Evolutionary conservation across 1,140 invertebrate species (phyloP).

Genomic region (Paracyclopina nana): DNA sequence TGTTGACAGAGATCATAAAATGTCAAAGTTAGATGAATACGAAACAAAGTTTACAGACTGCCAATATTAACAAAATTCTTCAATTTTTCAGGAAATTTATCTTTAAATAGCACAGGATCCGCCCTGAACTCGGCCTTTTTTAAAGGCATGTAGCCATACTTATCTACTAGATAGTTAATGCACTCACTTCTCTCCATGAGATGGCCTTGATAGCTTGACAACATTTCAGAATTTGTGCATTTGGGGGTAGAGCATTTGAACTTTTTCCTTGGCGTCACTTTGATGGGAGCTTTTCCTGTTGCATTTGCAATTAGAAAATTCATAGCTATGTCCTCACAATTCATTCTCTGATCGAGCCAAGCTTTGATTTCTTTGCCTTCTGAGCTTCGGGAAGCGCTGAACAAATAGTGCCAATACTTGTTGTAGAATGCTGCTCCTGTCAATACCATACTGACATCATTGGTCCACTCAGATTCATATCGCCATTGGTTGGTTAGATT

Average conservation of each 20-base stretch:
- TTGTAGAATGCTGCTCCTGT: constrained; percentile 75
- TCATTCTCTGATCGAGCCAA: constrained; percentile 79
- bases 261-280: constrained; percentile 63
- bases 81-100: constrained; percentile 62
- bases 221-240: constrained; percentile 78
- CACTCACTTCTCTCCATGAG: constrained; percentile 84
- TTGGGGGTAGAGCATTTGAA: constrained; percentile 92
- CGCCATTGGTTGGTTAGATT: constrained; percentile 59
- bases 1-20: too few species aligned
- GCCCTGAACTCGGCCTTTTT: constrained; percentile 74
- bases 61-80: constrained; percentile 81
- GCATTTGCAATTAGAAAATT: constrained; percentile 75
- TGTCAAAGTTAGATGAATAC: too few species aligned
- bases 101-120: constrained; percentile 80
- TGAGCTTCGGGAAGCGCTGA: constrained; percentile 38
- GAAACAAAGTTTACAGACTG: constrained; percentile 33
- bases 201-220: constrained; percentile 68
- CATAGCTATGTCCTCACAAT: constrained; percentile 88
- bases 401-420: constrained; percentile 76
- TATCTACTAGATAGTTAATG: constrained; percentile 59
- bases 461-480: constrained; percentile 87
- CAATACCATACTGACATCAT: constrained; percentile 59
- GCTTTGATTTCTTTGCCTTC: constrained; percentile 55
- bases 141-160: constrained; percentile 72
- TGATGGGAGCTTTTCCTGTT: constrained; percentile 81